A percentile compares a stretch with the other conserved stretches of the same genome.
Conservation (phyloP, 2,113 vertebrate species). For the Leucoraja erinaceus region DNA sequence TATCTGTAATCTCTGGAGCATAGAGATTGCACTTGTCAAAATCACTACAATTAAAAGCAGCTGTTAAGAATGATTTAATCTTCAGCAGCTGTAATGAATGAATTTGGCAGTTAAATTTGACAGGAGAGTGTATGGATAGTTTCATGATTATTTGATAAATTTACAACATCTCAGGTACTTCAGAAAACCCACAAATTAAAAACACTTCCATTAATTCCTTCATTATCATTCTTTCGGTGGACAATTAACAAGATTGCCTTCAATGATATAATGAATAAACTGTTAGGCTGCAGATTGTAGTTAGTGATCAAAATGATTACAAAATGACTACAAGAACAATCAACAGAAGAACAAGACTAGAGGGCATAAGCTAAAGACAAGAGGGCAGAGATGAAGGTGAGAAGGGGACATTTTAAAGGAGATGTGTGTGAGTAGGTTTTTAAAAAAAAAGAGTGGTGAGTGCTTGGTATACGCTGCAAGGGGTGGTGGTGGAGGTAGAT, state of each 20-base stretch:
- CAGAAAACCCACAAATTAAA: background rate
- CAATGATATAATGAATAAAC: no score
- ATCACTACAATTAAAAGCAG: constrained; percentile 12
- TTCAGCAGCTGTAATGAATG: background rate
- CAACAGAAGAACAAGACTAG: background rate
- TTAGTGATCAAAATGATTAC: no score
- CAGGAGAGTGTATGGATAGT: background rate
- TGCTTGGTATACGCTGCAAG: no score
- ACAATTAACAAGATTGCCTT: background rate
- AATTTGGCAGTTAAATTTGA: background rate
- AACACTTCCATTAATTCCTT: background rate
- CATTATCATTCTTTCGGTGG: background rate
- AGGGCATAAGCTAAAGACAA: no score
- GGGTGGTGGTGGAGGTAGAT: no score
- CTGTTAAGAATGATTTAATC: background rate
- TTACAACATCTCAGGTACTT: background rate
- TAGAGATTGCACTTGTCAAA: constrained; percentile 15
- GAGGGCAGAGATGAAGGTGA: no score
- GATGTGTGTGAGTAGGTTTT: no score
- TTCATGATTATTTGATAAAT: background rate
- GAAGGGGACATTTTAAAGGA: no score
- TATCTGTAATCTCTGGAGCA: constrained; percentile 14
- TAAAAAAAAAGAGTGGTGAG: no score
- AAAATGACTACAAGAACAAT: background rate
- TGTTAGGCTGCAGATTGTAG: background rate